A percentile compares a stretch with the other conserved stretches of the same genome.
Evolutionary conservation across 2,113 vertebrate species (phyloP).

Genomic region (Hirundichthys speculiger): DNA sequence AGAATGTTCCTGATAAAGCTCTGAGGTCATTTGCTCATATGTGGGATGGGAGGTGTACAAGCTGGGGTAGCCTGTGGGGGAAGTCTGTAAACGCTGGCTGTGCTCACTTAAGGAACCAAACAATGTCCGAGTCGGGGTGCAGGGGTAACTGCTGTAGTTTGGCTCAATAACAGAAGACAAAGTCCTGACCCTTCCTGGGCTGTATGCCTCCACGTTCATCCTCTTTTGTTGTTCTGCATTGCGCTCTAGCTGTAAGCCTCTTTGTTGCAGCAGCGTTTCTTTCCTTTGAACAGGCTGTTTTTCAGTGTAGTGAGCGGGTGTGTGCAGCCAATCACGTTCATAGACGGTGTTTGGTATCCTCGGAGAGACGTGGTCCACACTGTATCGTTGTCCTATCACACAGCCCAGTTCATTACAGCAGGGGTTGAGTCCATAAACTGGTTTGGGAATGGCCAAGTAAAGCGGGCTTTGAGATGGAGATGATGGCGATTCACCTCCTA

Average conservation of each 20-base stretch:
- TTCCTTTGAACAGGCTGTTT: slow-evolving; percentile 57
- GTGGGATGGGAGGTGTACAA: slow-evolving; percentile 61
- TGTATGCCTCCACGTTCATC: slow-evolving; percentile 51
- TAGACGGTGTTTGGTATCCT: slow-evolving; percentile 63
- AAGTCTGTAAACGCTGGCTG: slow-evolving; percentile 70
- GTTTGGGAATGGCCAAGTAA: slow-evolving; percentile 84
- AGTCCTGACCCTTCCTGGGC: slow-evolving; percentile 49
- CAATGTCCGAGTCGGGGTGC: slow-evolving; percentile 58
- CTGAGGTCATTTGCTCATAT: slow-evolving; percentile 76
- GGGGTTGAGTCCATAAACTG: slow-evolving; percentile 83
- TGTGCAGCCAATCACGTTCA: slow-evolving; percentile 78
- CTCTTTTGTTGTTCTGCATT: slow-evolving; percentile 67
- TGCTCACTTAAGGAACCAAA: slow-evolving; percentile 66
- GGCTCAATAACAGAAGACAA: slow-evolving; percentile 69
- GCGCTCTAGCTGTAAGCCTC: slow-evolving; percentile 59
- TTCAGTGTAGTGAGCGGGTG: slow-evolving; percentile 54
- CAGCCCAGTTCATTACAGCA: slow-evolving; percentile 80
- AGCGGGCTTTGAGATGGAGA: slow-evolving; percentile 56
- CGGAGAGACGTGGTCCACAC: slow-evolving; percentile 59
- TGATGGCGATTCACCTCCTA: slow-evolving; percentile 34
- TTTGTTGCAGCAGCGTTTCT: slow-evolving; percentile 52
- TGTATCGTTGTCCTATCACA: slow-evolving; percentile 66
- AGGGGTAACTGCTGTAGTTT: slow-evolving; percentile 65
- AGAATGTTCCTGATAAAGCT: slow-evolving; percentile 75
- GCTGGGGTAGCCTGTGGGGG: slow-evolving; percentile 59